phyloP scores from a whole-genome alignment of 1,140 invertebrate genomes.

The Calliopsis andreniformis region DNA sequence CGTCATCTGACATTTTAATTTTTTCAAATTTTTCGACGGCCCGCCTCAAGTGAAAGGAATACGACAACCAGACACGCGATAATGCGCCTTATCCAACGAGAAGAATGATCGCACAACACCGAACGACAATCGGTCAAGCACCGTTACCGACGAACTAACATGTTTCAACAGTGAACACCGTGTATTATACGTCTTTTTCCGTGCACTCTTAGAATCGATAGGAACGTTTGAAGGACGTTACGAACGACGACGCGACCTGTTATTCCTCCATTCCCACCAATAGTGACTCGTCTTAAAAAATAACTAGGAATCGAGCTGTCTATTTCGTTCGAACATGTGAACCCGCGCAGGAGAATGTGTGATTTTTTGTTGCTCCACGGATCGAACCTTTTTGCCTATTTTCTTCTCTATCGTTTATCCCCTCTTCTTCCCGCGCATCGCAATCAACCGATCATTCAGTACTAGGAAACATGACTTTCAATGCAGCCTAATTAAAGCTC shows the following conservation, averaged over 20 bases:
- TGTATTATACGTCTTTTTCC: constrained; percentile 83
- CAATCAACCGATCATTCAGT: background rate
- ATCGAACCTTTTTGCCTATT: background rate
- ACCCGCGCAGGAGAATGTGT: background rate
- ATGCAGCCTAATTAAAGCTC: too few relatives aligned
- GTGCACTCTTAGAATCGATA: constrained; percentile 75
- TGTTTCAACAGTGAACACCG: constrained; percentile 41
- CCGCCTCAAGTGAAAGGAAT: background rate
- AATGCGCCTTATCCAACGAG: background rate
- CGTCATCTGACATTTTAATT: constrained; percentile 63
- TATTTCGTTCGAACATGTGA: constrained; percentile 12
- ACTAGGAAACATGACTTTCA: too few relatives aligned
- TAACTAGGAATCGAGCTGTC: constrained; percentile 21
- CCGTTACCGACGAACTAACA: constrained; percentile 57
- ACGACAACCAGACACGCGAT: background rate
- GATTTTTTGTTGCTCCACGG: background rate
- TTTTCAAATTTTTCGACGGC: background rate
- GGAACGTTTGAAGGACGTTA: constrained; percentile 71
- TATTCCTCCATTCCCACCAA: constrained; percentile 44
- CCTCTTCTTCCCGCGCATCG: background rate
- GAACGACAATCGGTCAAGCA: constrained; percentile 16
- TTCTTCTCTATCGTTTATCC: background rate
- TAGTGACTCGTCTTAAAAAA: constrained; percentile 27
- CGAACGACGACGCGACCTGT: constrained; percentile 50
- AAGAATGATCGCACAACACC: background rate